Evolutionary conservation across 2,797 vertebrate genomes (phyloP), one percentile per base, ranked within the genome.

Genomic region (Cetoscarus ocellatus): DNA sequence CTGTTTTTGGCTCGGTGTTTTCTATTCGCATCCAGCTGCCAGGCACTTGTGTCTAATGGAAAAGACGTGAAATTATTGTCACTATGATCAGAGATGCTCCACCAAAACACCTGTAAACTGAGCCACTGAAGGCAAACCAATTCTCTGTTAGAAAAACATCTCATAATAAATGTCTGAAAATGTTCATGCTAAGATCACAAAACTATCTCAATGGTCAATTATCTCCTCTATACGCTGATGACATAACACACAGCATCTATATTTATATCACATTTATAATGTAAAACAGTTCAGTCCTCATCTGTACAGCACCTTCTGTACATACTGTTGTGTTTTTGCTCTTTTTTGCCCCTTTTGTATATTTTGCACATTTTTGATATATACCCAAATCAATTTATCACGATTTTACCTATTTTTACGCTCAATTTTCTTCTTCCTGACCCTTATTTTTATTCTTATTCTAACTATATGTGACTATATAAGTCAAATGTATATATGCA

Each of bases 1-100:
- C 69, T 10, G 27, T 64, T 48, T 55, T 62, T 27, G 62, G 49
- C 58, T 77, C 45, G 55, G 50, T 81, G 81, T 80, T 50, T 70
- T 79, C 56, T 49, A 12, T 17, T 58, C 55, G 54, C 7, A 44
- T 58, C 62, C 58, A 77, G 59, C 73, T 79, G 49, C 13, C n/a
- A 69, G 60, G 56, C 75, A 68, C 54, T 61, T 12, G 64, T 38
- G 52, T 52, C 67, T 53, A 51, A 15, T 54, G 47, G 43, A 56
- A 67, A 79, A 68, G 9, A 27, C 27, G 42, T 0, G 0, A 13
- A 43, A 50, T 53, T 54, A 8, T 15, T 56, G 48, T 69, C 47
- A 12, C 13, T 36, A 17, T 53, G 47, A 68, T 56, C 65, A 62
- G 14, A 10, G 34, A 11, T 8, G 13, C 34, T 65, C 5, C 15